Evolutionary conservation across 2,113 vertebrate genomes (phyloP).

Genomic region (Triplophysa rosa): DNA sequence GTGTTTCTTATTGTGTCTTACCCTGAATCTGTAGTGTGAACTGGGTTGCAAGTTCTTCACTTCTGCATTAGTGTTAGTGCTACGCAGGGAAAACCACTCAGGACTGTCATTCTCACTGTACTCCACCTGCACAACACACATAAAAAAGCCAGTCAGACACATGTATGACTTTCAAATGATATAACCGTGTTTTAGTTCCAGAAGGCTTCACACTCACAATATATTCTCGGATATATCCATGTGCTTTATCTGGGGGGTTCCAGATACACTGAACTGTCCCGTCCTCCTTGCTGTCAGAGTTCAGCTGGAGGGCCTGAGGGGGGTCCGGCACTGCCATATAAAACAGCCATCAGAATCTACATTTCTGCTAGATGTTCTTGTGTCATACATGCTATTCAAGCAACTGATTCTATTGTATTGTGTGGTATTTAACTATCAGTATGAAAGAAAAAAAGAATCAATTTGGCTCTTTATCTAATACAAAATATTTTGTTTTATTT

Average conservation of each 20-base stretch:
- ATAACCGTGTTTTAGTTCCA: not conserved
- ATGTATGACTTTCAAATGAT: not conserved
- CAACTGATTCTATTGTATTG: too few species aligned
- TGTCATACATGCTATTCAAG: too few species aligned
- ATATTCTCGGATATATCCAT: constrained; percentile 91
- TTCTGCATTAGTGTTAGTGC: constrained; percentile 68
- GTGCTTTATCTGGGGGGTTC: constrained; percentile 79
- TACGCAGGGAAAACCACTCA: constrained; percentile 85
- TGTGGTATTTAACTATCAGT: too few species aligned
- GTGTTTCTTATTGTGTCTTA: constrained; percentile 65
- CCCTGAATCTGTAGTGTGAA: constrained; percentile 81
- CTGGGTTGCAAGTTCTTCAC: constrained; percentile 79
- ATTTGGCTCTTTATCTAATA: too few species aligned
- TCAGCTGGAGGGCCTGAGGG: constrained; percentile 86
- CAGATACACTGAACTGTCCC: constrained; percentile 81
- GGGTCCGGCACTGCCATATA: constrained; percentile 83
- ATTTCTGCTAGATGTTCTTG: too few species aligned
- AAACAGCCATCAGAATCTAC: not conserved
- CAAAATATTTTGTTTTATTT: too few species aligned
- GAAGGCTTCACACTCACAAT: constrained; percentile 79
- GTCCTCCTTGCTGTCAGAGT: constrained; percentile 77
- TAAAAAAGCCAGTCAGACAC: constrained; percentile 3
- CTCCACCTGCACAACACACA: constrained; percentile 77
- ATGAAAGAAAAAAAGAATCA: too few species aligned
- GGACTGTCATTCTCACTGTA: constrained; percentile 77